These are phyloP conservation scores for Deladenus siricidicola DNA, from an alignment of 2,888 invertebrate species.

Conservation along the genomic window DNA sequence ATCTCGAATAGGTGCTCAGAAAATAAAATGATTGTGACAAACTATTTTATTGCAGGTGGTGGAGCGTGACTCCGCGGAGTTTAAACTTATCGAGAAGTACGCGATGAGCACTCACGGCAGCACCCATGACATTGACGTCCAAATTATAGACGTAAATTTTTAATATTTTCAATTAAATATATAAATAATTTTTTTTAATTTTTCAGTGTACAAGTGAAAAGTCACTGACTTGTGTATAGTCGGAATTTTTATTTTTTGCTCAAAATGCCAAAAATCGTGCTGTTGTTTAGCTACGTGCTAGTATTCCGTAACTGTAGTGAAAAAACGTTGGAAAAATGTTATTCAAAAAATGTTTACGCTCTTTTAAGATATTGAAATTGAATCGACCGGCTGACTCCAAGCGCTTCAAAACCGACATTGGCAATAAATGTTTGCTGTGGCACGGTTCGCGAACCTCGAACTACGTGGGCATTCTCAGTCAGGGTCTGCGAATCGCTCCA, in stretches of 20 bases:
- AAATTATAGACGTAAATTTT: slow-evolving; percentile 61
- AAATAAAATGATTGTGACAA: too few relatives aligned
- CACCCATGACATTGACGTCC: slow-evolving; percentile 62
- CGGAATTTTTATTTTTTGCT: too few relatives aligned
- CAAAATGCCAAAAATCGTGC: too few relatives aligned
- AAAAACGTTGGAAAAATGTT: too few relatives aligned
- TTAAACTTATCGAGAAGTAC: slow-evolving; percentile 60
- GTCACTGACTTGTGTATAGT: too few relatives aligned
- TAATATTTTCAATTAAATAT: too few relatives aligned
- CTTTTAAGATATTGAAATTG: slow-evolving; percentile 57
- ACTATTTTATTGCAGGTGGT: slow-evolving; percentile 62
- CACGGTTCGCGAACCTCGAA: slow-evolving; percentile 59
- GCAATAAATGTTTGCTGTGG: slow-evolving; percentile 57
- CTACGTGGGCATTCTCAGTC: slow-evolving; percentile 58
- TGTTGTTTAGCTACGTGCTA: too few relatives aligned
- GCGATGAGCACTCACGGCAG: slow-evolving; percentile 12
- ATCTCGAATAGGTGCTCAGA: too few relatives aligned
- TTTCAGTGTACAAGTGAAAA: too few relatives aligned
- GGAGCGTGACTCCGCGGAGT: slow-evolving; percentile 65
- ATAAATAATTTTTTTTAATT: too few relatives aligned
- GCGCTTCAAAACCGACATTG: slow-evolving; percentile 63
- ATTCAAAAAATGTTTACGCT: too few relatives aligned
- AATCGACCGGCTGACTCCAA: slow-evolving; percentile 57
- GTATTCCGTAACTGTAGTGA: not conserved
- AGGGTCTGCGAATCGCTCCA: slow-evolving; percentile 58